Percentiles rank a stretch among this genome's conserved stretches.
Conservation (phyloP, 2,888 invertebrate genomes). For the Lithosia quadra region DNA sequence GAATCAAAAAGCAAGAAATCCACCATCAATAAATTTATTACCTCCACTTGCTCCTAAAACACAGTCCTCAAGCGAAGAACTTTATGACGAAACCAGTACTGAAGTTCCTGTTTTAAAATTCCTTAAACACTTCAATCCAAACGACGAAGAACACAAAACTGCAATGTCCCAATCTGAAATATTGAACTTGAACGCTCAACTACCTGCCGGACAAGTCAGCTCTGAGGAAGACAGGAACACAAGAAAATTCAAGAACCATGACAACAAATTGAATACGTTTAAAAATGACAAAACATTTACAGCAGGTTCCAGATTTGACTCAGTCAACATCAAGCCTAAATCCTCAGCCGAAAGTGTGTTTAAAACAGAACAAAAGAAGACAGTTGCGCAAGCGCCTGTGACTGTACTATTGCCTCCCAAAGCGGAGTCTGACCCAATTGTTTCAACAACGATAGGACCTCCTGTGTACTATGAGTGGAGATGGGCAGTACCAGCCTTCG, state of each 20-base stretch:
- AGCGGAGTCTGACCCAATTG: constrained; percentile 69
- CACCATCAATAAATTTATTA: constrained; percentile 64
- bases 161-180: constrained; percentile 79
- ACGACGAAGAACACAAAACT: constrained; percentile 72
- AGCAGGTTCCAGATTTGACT: constrained; percentile 65
- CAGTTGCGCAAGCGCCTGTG: constrained; percentile 60
- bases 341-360: constrained; percentile 35
- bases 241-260: constrained; percentile 68
- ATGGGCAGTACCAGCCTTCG: constrained; percentile 88
- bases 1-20: constrained; percentile 39
- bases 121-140: constrained; percentile 82
- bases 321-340: constrained; percentile 67
- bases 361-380: constrained; percentile 26
- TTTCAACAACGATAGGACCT: constrained; percentile 87
- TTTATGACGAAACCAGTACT: constrained; percentile 51
- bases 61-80: constrained; percentile 58
- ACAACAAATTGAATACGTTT: constrained; percentile 65
- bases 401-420: constrained; percentile 86
- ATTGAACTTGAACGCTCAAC: constrained; percentile 71
- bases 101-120: constrained; percentile 71
- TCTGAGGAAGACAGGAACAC: constrained; percentile 77
- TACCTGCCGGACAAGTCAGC: constrained; percentile 74
- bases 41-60: constrained; percentile 67
- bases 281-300: constrained; percentile 64
- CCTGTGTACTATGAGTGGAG: constrained; percentile 89